phyloP scores from a whole-genome alignment of 2,797 vertebrate genomes.

The Pogoniulus pusillus region DNA sequence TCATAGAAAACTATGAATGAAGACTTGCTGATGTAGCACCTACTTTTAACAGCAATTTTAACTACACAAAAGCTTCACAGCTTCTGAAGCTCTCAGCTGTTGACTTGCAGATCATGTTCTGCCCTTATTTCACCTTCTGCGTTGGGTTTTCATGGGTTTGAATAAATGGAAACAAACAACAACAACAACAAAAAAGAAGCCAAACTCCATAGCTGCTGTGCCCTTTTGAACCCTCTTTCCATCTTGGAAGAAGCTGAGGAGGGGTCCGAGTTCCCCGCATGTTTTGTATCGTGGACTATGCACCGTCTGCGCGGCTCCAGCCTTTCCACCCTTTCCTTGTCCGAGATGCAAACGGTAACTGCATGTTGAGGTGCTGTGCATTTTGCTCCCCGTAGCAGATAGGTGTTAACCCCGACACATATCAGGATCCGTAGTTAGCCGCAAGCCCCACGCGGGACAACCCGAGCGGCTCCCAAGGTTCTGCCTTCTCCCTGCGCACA shows the following conservation, averaged over 20 bases:
- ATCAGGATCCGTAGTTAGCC: constrained; percentile 12
- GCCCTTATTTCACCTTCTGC: constrained; percentile 50
- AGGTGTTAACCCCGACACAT: constrained; percentile 11
- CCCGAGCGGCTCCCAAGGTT: not conserved
- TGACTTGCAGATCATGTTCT: constrained; percentile 58
- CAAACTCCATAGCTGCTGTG: constrained; percentile 69
- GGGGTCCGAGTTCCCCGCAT: constrained; percentile 53
- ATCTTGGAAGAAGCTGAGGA: not conserved
- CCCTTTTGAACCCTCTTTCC: constrained; percentile 49
- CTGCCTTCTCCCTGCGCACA: not conserved
- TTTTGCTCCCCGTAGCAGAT: constrained; percentile 18
- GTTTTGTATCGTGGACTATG: constrained; percentile 53
- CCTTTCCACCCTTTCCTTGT: constrained; percentile 16
- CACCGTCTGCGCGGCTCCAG: constrained; percentile 23
- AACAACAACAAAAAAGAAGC: constrained; percentile 21
- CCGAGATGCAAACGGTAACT: not conserved
- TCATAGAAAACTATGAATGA: constrained; percentile 63
- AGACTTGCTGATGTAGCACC: constrained; percentile 65
- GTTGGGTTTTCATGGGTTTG: constrained; percentile 59
- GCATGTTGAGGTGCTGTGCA: constrained; percentile 56
- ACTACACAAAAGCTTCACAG: constrained; percentile 58
- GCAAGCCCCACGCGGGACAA: not conserved
- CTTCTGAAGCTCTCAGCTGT: constrained; percentile 52
- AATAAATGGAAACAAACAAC: constrained; percentile 3
- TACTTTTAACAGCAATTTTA: constrained; percentile 65